Base-by-base conservation (phyloP, 2,797 vertebrate genomes). In the Notamacropus eugenii region DNA sequence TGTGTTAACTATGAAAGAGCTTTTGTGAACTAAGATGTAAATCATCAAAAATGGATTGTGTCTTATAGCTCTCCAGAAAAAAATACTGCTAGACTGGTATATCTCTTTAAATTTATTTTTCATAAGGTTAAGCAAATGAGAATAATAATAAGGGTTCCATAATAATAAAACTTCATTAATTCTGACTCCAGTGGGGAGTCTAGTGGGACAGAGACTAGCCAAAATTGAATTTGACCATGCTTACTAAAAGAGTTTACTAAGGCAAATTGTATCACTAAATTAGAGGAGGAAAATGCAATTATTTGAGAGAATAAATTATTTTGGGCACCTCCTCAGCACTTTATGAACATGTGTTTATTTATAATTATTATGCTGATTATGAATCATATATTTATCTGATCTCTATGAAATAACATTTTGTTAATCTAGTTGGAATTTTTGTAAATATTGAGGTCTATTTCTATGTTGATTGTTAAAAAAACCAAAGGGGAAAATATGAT, bases 281-380 rank as follows among this genome's bases (percentile, higher is more conserved):
- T 67, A 90, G 52, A 54, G 90, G 28, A 11, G 12, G 92, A 24
- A 93, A 92, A 59, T 94, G 92, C 90, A 95, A n/a, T 34, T 91
- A 92, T 62, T 96, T 93, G 56, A 91, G 95, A 97, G 28, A 95
- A 92, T 24, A 93, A 22, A 8, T 94, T 91, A 94, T 95, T 94
- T 95, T 94, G 90, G 93, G 67, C 34, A 87, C 40, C 40, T 11
- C 40, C n/a, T 40, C 14, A 93, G 14, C 92, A 87, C 50, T 92
- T 95, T 91, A 24, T 87, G 74, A 96, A 34, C 55, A 94, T 87
- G 40, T 87, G 74, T 87, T 87, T 87, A 27, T 46, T 8, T 12
- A 50, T 87, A 50, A 87, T 87, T 87, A 50, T 87, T 87, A 50
- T 50, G 74, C 40, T 87, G 22, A 50, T 12, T 87, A 50, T 87